Conservation (phyloP, 2,797 vertebrate genomes). For the Syndactyla subalaris region DNA sequence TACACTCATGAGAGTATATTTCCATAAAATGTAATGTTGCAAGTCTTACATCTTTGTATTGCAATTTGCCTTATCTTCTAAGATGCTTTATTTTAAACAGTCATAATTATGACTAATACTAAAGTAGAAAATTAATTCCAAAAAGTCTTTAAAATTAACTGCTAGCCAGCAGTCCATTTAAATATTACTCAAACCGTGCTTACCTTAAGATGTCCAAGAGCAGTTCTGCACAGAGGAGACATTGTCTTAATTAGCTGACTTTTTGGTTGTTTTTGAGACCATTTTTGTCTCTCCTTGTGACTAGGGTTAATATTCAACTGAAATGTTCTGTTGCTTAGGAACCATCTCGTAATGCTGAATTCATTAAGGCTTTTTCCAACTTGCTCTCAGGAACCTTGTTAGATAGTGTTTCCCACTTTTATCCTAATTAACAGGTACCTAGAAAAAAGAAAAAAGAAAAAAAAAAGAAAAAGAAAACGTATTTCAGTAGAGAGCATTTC, state of each 20-base stretch:
- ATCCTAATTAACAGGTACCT: conserved; percentile 77
- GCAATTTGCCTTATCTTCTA: background rate
- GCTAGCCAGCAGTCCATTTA: background rate
- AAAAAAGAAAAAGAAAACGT: background rate
- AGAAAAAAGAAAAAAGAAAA: background rate
- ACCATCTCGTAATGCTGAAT: conserved; percentile 70
- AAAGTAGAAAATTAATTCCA: background rate
- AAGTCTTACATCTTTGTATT: background rate
- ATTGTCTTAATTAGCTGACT: conserved; percentile 31
- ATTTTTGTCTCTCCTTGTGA: conserved; percentile 44
- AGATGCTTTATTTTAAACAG: background rate
- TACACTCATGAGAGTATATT: background rate
- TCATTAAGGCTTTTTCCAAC: conserved; percentile 74
- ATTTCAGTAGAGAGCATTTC: conserved; percentile 17
- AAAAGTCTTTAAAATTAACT: background rate
- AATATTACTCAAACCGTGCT: background rate
- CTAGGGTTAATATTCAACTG: conserved; percentile 64
- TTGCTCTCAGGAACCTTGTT: conserved; percentile 70
- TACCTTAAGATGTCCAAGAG: background rate
- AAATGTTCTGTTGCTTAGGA: conserved; percentile 76
- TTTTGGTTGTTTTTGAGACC: conserved; percentile 20
- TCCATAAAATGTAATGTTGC: background rate
- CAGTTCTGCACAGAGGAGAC: background rate
- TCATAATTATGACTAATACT: background rate
- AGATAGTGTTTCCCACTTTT: conserved; percentile 73